phyloP scores from a whole-genome alignment of 2,888 invertebrate genomes.

The Thyatira batis region DNA sequence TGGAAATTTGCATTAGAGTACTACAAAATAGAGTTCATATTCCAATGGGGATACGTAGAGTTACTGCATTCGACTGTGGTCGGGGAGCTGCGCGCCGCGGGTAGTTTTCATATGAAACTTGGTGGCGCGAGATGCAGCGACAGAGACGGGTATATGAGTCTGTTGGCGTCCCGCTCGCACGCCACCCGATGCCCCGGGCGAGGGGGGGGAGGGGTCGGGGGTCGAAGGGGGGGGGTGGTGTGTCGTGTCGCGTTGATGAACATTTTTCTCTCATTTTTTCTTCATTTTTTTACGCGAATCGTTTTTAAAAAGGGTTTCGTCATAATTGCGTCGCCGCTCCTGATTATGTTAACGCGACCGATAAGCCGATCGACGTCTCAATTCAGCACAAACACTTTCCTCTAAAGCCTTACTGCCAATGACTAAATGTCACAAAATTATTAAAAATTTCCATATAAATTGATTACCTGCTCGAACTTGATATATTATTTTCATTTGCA shows the following conservation, averaged over 20 bases:
- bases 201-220: conserved; percentile 35
- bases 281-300: conserved; percentile 79
- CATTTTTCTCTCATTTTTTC: conserved; percentile 81
- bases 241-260: conserved; percentile 81
- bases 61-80: conserved; percentile 36
- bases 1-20: conserved; percentile 11
- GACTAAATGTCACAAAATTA: not conserved
- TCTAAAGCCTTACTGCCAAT: not conserved
- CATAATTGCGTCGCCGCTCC: conserved; percentile 77
- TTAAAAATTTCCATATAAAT: conserved; percentile 13
- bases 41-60: conserved; percentile 8
- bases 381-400: conserved; percentile 14
- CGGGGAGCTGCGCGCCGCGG: conserved; percentile 68
- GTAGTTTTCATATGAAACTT: conserved; percentile 80
- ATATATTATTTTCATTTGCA: not conserved
- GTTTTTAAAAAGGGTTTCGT: conserved; percentile 81
- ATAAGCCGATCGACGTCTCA: conserved; percentile 47
- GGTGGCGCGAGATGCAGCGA: conserved; percentile 76
- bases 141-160: conserved; percentile 48
- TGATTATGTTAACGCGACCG: conserved; percentile 71
- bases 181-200: conserved; percentile 74
- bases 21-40: conserved; percentile 16
- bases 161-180: conserved; percentile 49
- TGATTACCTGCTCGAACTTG: not conserved
- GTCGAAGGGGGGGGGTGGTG: conserved; percentile 48